These are phyloP conservation scores for Dolichoris vasculosae DNA, from an alignment of 1,140 invertebrate genomes.

Conservation along the genomic window DNA sequence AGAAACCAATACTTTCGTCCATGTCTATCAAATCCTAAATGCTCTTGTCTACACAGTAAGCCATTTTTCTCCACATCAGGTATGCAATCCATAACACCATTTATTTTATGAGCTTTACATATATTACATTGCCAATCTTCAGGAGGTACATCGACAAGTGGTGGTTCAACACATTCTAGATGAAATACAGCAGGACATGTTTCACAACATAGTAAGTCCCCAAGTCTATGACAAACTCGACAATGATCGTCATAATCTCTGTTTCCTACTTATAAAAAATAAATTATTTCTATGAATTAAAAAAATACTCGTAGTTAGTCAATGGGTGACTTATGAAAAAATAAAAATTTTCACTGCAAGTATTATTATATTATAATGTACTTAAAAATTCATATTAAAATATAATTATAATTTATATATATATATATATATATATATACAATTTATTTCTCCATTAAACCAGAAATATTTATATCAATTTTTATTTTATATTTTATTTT, in stretches of 20 bases:
- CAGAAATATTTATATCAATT: background rate
- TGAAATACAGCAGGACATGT: constrained; percentile 98
- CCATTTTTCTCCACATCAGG: constrained; percentile 94
- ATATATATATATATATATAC: no score
- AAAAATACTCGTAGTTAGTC: background rate
- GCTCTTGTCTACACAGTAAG: constrained; percentile 92
- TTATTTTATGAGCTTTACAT: constrained; percentile 92
- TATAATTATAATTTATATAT: no score
- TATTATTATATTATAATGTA: no score
- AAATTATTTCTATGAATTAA: background rate
- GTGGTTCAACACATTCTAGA: constrained; percentile 95
- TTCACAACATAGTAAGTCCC: constrained; percentile 96
- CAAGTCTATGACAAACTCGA: constrained; percentile 93
- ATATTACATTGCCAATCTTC: constrained; percentile 97
- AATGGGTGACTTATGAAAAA: background rate
- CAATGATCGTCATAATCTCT: constrained; percentile 97
- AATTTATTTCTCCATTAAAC: background rate
- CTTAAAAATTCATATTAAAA: no score
- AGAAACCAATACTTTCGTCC: constrained; percentile 98
- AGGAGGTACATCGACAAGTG: constrained; percentile 92
- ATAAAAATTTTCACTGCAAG: no score
- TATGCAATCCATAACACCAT: constrained; percentile 94
- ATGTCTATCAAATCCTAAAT: constrained; percentile 94
- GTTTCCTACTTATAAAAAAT: constrained; percentile 77
- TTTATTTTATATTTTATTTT: background rate